Base-by-base conservation (phyloP, 2,888 invertebrate genomes). In the Leucoma salicis region DNA sequence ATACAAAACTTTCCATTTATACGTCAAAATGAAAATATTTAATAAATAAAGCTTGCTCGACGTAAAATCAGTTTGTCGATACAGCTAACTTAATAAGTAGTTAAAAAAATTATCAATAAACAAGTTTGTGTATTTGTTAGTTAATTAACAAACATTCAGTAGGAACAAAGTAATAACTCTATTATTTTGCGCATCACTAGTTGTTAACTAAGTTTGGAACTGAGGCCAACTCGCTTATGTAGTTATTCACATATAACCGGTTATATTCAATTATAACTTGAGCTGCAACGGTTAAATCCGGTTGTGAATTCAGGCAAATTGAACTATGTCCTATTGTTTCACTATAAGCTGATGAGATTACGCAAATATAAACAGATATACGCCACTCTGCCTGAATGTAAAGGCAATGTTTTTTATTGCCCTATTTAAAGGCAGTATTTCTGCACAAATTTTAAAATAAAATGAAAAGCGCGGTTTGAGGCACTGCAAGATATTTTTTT, bases 141-240 rank as follows among this genome's bases (percentile, higher is more conserved):
- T 40, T 39, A 44, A 40, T 53, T 35, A 53, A 40, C 48, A 37
- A 49, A 55, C 34, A 46, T 40, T 15, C 27, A 35, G 42, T 35
- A 36, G 28, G 42, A 35, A 46, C 43, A 50, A 32, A 45, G 36
- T 12, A 25, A 16, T 52, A 61, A 59, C 57, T 48, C 24, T 21
- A 57, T 63, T 63, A 63, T 42, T 49, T 55, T 39, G 46, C 27
- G 39, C 51, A 50, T 47, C 54, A 46, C 43, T 42, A 53, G 46
- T 49, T 43, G 12, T 14, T 57, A 62, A 65, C 62, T 49, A 40
- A 46, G 56, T 66, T 64, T 51, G 32, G 21, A 39, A 47, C 48
- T 36, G 53, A 29, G 40, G 50, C 42, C 18, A 41, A 62, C 42
- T 51, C 45, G 35, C 39, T 45, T 57, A 46, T 42, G 50, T 39